phyloP scores from a whole-genome alignment of 1,140 invertebrate genomes.

The Solenopsis invicta region DNA sequence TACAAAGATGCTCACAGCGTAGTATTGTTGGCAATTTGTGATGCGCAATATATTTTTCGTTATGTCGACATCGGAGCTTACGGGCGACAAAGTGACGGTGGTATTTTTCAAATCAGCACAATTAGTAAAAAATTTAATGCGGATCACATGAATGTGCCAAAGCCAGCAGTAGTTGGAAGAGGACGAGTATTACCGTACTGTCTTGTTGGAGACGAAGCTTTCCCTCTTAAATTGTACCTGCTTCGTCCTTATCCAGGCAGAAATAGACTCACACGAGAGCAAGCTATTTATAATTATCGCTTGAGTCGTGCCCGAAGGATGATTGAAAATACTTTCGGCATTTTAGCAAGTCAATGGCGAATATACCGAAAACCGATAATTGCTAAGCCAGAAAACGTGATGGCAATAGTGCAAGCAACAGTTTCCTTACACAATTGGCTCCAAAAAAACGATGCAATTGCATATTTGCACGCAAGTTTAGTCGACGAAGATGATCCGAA shows the following conservation, averaged over 20 bases:
- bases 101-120: not conserved
- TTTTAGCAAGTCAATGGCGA: not conserved
- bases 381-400: not conserved
- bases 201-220: too few relatives aligned
- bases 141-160: not conserved
- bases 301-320: too few relatives aligned
- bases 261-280: not conserved
- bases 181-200: not conserved
- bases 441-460: not conserved
- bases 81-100: not conserved
- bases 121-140: not conserved
- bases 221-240: not conserved
- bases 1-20: not conserved
- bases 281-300: not conserved
- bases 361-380: constrained; percentile 9
- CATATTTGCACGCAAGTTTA: not conserved
- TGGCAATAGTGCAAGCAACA: not conserved
- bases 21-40: not conserved
- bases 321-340: not conserved
- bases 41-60: not conserved
- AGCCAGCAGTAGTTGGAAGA: not conserved
- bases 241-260: not conserved
- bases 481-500: not conserved
- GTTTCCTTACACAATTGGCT: not conserved
- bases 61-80: not conserved